Conservation (phyloP, 2,888 invertebrate genomes). For the Acleris emargana region DNA sequence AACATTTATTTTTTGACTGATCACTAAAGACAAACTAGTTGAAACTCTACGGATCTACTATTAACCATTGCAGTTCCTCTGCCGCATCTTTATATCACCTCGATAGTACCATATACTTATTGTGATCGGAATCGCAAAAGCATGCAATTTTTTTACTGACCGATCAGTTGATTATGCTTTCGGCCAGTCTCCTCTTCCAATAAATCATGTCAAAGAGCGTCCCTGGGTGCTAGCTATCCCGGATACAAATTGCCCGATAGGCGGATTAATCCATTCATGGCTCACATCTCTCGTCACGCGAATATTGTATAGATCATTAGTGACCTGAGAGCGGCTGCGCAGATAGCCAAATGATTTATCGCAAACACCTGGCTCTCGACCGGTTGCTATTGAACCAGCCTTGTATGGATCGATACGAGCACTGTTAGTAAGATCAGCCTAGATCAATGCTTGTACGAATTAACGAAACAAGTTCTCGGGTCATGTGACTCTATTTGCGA, state of each 20-base stretch:
- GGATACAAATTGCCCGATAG: background rate
- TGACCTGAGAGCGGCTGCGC: constrained; percentile 11
- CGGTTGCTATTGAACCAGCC: constrained; percentile 35
- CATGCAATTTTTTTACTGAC: too few relatives aligned
- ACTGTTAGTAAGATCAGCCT: constrained; percentile 1
- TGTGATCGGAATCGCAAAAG: too few relatives aligned
- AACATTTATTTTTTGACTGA: too few relatives aligned
- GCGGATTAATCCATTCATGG: constrained; percentile 14
- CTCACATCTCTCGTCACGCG: constrained; percentile 14
- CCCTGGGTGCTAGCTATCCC: too few relatives aligned
- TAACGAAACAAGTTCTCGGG: constrained; percentile 15
- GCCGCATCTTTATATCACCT: too few relatives aligned
- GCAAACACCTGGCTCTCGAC: constrained; percentile 38
- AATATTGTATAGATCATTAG: constrained; percentile 26
- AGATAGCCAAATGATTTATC: constrained; percentile 38
- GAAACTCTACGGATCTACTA: too few relatives aligned
- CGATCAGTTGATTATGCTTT: too few relatives aligned
- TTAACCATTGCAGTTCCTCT: too few relatives aligned
- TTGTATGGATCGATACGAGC: constrained; percentile 17
- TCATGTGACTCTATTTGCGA: constrained; percentile 24
- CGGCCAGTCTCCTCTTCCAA: too few relatives aligned
- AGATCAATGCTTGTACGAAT: constrained; percentile 23
- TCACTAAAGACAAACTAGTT: too few relatives aligned
- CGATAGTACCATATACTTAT: too few relatives aligned
- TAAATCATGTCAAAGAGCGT: too few relatives aligned